These are phyloP conservation scores for Physella acuta DNA, from an alignment of 1,140 invertebrate species.

Conservation along the genomic window DNA sequence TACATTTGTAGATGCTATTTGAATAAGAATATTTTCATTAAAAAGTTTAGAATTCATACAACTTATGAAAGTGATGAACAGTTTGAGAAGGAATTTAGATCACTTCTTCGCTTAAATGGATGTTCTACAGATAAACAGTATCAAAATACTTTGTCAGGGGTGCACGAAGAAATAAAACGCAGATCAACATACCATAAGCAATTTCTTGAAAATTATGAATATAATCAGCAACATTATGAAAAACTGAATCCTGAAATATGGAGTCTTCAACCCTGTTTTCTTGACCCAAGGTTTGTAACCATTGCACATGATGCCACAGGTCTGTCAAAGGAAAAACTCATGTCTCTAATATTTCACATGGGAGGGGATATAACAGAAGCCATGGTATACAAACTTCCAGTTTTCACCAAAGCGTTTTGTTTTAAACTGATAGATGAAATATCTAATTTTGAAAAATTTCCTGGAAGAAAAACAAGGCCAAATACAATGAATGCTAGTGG, in stretches of 20 bases:
- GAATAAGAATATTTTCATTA: conserved; percentile 10
- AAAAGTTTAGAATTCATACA: conserved; percentile 10
- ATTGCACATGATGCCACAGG: neutral
- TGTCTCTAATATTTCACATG: neutral
- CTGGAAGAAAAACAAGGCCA: conserved; percentile 57
- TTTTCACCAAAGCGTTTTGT: conserved; percentile 60
- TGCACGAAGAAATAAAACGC: neutral
- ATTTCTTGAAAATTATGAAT: neutral
- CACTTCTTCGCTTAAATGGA: conserved; percentile 9
- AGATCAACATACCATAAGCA: neutral
- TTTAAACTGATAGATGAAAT: conserved; percentile 55
- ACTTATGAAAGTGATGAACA: conserved; percentile 14
- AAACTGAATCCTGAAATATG: conserved; percentile 6
- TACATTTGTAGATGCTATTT: conserved; percentile 13
- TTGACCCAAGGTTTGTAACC: conserved; percentile 6
- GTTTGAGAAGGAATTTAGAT: conserved; percentile 11
- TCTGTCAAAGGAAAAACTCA: neutral
- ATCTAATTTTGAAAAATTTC: conserved; percentile 53
- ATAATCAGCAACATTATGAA: neutral
- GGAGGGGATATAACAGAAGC: conserved; percentile 32
- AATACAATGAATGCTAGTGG: conserved; percentile 51
- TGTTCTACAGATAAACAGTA: conserved; percentile 19
- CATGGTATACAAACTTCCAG: conserved; percentile 52
- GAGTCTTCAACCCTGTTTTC: neutral
- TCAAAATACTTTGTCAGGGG: neutral